These are phyloP conservation scores for Eristalis pertinax DNA, from an alignment of 2,888 invertebrate genomes.

Conservation along the genomic window DNA sequence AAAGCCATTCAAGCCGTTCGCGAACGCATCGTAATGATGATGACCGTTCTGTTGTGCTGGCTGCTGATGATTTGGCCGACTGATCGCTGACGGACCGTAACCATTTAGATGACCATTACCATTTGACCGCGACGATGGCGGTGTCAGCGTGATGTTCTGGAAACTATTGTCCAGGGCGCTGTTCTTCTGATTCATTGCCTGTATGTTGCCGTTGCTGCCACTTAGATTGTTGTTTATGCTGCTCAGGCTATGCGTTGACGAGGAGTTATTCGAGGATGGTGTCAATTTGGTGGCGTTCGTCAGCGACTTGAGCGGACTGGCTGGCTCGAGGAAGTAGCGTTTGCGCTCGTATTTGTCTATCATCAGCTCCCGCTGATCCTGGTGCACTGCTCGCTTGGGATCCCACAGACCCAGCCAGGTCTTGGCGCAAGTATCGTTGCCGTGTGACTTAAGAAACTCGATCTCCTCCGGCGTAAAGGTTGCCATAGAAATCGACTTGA, in stretches of 20 bases:
- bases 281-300: conserved; percentile 79
- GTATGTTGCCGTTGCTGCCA: conserved; percentile 60
- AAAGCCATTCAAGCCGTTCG: conserved; percentile 76
- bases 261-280: conserved; percentile 64
- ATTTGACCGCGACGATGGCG: conserved; percentile 79
- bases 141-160: conserved; percentile 79
- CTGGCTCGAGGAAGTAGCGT: conserved; percentile 83
- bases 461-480: conserved; percentile 98
- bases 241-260: conserved; percentile 53
- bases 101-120: conserved; percentile 78
- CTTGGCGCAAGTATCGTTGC: conserved; percentile 96
- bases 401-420: conserved; percentile 97
- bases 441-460: conserved; percentile 92
- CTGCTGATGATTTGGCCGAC: conserved; percentile 77
- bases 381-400: conserved; percentile 91
- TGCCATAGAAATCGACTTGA: conserved; percentile 99
- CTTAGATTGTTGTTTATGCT: conserved; percentile 61
- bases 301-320: conserved; percentile 81
- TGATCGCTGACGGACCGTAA: conserved; percentile 77
- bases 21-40: conserved; percentile 73
- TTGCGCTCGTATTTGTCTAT: conserved; percentile 97
- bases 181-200: conserved; percentile 73
- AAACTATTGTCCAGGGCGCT: conserved; percentile 75
- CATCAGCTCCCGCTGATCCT: conserved; percentile 95
- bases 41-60: conserved; percentile 70